A percentile compares a stretch with the other conserved stretches of the same genome.
phyloP scores from a whole-genome alignment of 2,797 vertebrate genomes.

The Sylvilagus floridanus region DNA sequence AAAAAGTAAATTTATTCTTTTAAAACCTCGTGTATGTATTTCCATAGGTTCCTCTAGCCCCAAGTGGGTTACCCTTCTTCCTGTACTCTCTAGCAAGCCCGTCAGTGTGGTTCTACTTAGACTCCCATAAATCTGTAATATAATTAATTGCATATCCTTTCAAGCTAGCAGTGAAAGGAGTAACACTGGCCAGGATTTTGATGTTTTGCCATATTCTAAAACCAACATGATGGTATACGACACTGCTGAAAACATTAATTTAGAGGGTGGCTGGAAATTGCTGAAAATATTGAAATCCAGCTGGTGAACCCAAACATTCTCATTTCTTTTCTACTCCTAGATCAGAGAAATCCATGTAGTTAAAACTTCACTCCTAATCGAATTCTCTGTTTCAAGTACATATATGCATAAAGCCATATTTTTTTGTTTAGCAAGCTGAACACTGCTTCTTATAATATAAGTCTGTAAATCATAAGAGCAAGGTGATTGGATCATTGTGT shows the following conservation, averaged over 20 bases:
- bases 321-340: constrained; percentile 67
- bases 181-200: constrained; percentile 78
- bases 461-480: constrained; percentile 42
- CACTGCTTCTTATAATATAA: constrained; percentile 42
- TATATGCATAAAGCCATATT: constrained; percentile 46
- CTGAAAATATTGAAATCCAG: constrained; percentile 75
- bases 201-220: constrained; percentile 75
- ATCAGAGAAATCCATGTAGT: constrained; percentile 68
- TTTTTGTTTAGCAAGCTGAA: constrained; percentile 78
- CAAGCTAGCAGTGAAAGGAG: constrained; percentile 80
- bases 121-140: constrained; percentile 76
- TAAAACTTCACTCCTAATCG: constrained; percentile 76
- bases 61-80: constrained; percentile 61
- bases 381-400: constrained; percentile 66
- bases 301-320: constrained; percentile 70
- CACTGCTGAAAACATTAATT: constrained; percentile 84
- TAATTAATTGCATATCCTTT: constrained; percentile 85
- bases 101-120: constrained; percentile 71
- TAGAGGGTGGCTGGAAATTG: constrained; percentile 80
- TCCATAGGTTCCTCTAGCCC: constrained; percentile 54
- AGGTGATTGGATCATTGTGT: not conserved
- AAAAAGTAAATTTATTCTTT: constrained; percentile 64
- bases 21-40: constrained; percentile 46
- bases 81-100: constrained; percentile 69
- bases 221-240: constrained; percentile 77